Evolutionary conservation across 2,113 vertebrate species (phyloP).

Genomic region (Tenrec ecaudatus): DNA sequence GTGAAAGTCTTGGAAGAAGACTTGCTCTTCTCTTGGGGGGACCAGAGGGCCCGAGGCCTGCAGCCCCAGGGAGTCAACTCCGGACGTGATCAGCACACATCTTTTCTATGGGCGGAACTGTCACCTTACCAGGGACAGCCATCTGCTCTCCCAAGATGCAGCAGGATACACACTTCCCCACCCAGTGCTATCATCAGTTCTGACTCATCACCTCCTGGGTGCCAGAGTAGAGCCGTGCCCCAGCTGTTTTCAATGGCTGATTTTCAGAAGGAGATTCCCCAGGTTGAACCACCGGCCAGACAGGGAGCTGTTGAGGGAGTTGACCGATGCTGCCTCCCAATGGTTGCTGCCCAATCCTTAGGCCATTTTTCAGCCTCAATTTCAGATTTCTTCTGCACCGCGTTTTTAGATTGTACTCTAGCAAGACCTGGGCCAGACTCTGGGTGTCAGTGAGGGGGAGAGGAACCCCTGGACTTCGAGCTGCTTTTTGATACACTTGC

Average conservation of each 20-base stretch:
- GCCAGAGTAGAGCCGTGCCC: neutral
- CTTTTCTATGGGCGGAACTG: neutral
- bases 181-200: neutral
- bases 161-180: neutral
- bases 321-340: neutral
- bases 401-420: neutral
- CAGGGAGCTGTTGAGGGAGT: neutral
- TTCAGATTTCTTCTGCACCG: neutral
- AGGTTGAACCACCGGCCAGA: neutral
- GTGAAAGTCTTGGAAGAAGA: too few relatives aligned
- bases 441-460: too few relatives aligned
- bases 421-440: neutral
- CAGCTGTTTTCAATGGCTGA: neutral
- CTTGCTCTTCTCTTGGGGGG: neutral
- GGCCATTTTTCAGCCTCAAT: neutral
- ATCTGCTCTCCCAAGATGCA: neutral
- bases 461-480: too few relatives aligned
- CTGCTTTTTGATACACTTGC: too few relatives aligned
- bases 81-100: neutral
- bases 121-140: neutral
- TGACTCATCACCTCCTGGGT: neutral
- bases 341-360: neutral
- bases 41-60: neutral
- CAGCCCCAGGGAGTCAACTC: neutral
- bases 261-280: neutral